A percentile compares a stretch with the other conserved stretches of the same genome.
These are phyloP conservation scores for Bombus impatiens DNA, from an alignment of 1,140 invertebrate genomes.

Conservation along the genomic window DNA sequence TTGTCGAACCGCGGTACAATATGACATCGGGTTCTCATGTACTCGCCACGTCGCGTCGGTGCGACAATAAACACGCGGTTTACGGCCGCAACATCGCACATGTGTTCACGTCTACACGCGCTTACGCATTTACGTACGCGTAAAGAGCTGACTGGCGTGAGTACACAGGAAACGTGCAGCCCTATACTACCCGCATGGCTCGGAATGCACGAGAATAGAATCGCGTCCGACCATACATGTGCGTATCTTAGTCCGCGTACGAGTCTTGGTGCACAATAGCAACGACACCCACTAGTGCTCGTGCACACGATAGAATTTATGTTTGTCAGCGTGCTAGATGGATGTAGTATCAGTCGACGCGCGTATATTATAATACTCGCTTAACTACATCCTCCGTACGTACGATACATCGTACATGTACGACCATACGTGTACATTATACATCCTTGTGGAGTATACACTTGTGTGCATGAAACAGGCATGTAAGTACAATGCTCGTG, in stretches of 20 bases:
- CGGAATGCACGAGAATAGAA: slow-evolving; percentile 54
- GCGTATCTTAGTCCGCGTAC: not conserved
- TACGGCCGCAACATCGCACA: slow-evolving; percentile 18
- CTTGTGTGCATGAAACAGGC: slow-evolving; percentile 8
- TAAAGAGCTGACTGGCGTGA: slow-evolving; percentile 8
- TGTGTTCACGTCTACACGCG: slow-evolving; percentile 34
- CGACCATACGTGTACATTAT: not conserved
- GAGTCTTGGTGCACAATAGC: slow-evolving; percentile 17
- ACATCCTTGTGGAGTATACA: not conserved
- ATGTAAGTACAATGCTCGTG: slow-evolving; percentile 12
- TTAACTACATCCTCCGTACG: slow-evolving; percentile 25
- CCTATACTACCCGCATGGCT: slow-evolving; percentile 48
- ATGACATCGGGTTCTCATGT: slow-evolving; percentile 55
- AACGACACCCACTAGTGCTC: slow-evolving; percentile 13
- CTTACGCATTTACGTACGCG: slow-evolving; percentile 29
- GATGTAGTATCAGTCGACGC: not conserved
- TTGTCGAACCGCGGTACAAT: slow-evolving; percentile 32
- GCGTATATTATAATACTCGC: slow-evolving; percentile 13
- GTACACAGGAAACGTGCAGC: slow-evolving; percentile 54
- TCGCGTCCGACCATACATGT: slow-evolving; percentile 1
- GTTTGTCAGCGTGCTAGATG: not conserved
- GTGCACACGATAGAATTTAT: slow-evolving; percentile 4
- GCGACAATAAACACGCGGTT: slow-evolving; percentile 59
- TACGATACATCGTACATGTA: not conserved
- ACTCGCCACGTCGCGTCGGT: slow-evolving; percentile 41